Base-by-base conservation (phyloP, 2,888 invertebrate species). In the Dasypolia templi region DNA sequence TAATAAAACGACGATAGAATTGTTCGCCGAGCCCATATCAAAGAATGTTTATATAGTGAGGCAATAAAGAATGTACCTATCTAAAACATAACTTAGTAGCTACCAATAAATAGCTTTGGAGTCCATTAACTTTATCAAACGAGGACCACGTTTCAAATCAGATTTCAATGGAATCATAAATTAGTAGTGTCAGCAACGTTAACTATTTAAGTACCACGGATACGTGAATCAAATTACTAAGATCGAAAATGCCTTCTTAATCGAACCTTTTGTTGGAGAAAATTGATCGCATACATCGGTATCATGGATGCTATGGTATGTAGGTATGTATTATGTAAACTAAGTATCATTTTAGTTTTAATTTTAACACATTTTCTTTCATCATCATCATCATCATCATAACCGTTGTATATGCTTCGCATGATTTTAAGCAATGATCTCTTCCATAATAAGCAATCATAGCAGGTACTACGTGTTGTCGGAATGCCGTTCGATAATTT, bases 151-250 rank as follows among this genome's bases (percentile, higher is more conserved):
- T 86, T 89, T 90, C 86, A 87, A 88, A 84, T 90, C 87, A 82
- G 82, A 89, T 90, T 91, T 92, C 89, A 91, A 91, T 89, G 81
- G 89, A 89, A 89, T 86, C 87, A 88, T 92, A 91, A 91, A 91
- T 91, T 88, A 90, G 86, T 87, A 86, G 81, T 87, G 88, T 90
- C 89, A 90, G 86, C 80, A 80, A 79, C 77, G 86, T 86, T 85
- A 88, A 87, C 85, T 87, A 87, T 77, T 74, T 83, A 81, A 76
- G 80, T 84, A 88, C 81, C 81, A 79, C 81, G 81, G 82, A 83
- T 83, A 87, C 87, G 86, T 88, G 87, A 86, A 86, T 89, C 89
- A 89, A 89, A 89, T 89, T 89, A 90, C 88, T 88, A 86, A 77
- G 64, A 80, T 74, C 82, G 85, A 87, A 87, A 90, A 88, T 88